These are phyloP conservation scores for Orientallactaga bullata DNA, from an alignment of 2,113 vertebrate species.

Conservation along the genomic window DNA sequence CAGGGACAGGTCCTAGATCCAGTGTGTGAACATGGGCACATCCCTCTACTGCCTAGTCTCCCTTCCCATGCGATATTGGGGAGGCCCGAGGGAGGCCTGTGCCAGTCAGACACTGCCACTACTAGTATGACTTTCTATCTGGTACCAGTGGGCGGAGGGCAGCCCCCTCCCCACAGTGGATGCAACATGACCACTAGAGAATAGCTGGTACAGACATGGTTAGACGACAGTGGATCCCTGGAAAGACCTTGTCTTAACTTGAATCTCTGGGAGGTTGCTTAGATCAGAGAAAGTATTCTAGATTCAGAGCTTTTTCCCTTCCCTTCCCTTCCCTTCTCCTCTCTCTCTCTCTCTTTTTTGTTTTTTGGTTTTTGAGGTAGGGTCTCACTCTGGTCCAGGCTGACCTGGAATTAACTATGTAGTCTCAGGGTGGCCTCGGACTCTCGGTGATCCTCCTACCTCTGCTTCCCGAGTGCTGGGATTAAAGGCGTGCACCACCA, in stretches of 20 bases:
- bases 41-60: neutral
- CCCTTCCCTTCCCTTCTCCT: too few species aligned
- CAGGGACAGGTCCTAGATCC: too few species aligned
- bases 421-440: too few species aligned
- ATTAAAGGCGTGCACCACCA: too few species aligned
- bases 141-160: neutral
- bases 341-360: too few species aligned
- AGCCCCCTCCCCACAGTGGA: fast-evolving
- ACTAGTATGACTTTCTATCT: neutral
- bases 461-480: too few species aligned
- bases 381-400: too few species aligned
- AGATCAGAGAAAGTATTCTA: neutral
- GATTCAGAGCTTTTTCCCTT: neutral
- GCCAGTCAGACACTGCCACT: too few species aligned
- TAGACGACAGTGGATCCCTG: neutral
- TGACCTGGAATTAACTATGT: too few species aligned
- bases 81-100: neutral
- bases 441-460: too few species aligned
- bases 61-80: neutral
- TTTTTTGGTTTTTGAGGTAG: too few species aligned
- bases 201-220: neutral
- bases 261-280: neutral
- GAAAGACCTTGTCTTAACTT: neutral
- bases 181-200: neutral
- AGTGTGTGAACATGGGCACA: too few species aligned